A percentile compares a stretch with the other conserved stretches of the same genome.
These are phyloP conservation scores for Unio pictorum DNA, from an alignment of 2,888 invertebrate genomes.

Conservation along the genomic window DNA sequence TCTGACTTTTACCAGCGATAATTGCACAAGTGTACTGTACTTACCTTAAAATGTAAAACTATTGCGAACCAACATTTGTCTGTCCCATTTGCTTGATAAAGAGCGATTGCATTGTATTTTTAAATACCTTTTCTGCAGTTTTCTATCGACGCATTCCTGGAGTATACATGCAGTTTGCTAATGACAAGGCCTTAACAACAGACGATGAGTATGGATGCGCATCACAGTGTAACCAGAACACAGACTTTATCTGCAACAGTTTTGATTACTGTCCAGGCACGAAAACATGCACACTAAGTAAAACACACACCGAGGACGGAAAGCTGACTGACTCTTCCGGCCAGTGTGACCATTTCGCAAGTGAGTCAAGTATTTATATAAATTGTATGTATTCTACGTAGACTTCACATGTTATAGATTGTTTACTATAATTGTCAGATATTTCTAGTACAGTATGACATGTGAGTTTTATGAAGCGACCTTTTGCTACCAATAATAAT, in stretches of 20 bases:
- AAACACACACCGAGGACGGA: slow-evolving; percentile 37
- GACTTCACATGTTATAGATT: too few species aligned
- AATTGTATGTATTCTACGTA: too few species aligned
- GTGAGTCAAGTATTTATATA: slow-evolving; percentile 26
- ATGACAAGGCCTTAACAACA: slow-evolving; percentile 30
- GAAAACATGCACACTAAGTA: slow-evolving; percentile 45
- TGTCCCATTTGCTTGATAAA: too few species aligned
- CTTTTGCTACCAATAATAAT: too few species aligned
- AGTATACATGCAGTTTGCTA: slow-evolving; percentile 29
- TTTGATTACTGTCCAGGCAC: slow-evolving; percentile 50
- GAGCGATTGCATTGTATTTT: too few species aligned
- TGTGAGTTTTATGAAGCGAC: too few species aligned
- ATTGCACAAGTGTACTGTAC: too few species aligned
- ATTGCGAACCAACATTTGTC: too few species aligned
- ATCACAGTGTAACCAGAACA: slow-evolving; percentile 33
- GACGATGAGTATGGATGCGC: slow-evolving; percentile 40
- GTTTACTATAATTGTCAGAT: too few species aligned
- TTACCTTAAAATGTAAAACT: too few species aligned
- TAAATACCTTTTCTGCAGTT: slow-evolving; percentile 9
- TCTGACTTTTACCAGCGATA: too few species aligned
- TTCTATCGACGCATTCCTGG: slow-evolving; percentile 28
- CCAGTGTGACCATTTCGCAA: slow-evolving; percentile 48
- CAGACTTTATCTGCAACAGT: slow-evolving; percentile 44
- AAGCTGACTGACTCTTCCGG: slow-evolving; percentile 10
- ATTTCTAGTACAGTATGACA: too few species aligned